phyloP scores from a whole-genome alignment of 1,140 invertebrate species.

The Mylabris phalerata region DNA sequence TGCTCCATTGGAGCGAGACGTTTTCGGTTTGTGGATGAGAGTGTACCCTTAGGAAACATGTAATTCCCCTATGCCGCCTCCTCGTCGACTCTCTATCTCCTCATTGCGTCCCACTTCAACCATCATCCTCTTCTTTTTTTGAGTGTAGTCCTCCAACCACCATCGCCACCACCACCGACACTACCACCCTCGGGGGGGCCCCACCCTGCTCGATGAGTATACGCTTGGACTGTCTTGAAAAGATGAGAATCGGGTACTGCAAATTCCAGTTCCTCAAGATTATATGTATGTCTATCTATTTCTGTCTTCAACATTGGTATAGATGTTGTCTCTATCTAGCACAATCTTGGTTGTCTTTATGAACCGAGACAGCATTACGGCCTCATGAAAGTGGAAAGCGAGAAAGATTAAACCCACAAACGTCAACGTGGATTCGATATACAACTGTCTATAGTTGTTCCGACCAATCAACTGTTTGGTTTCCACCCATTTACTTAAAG shows the following conservation, averaged over 20 bases:
- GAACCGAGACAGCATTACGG: conserved; percentile 29
- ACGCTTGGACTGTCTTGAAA: conserved; percentile 38
- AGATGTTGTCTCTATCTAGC: conserved; percentile 5
- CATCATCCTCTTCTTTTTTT: too few species aligned
- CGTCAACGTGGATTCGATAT: conserved; percentile 36
- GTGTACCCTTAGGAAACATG: conserved; percentile 37
- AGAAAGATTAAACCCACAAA: conserved; percentile 26
- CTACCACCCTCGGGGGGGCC: too few species aligned
- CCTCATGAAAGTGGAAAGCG: conserved; percentile 24
- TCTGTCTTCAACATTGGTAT: conserved; percentile 20
- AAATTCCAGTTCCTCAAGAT: conserved; percentile 39
- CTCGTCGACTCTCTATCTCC: neutral
- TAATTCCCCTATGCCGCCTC: conserved; percentile 26
- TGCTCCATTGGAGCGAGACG: conserved; percentile 29
- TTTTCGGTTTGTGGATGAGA: conserved; percentile 27
- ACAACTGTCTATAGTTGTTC: conserved; percentile 20
- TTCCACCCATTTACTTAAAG: conserved; percentile 39
- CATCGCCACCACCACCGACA: too few species aligned
- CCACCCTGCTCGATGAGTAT: conserved; percentile 25
- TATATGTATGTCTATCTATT: conserved; percentile 17
- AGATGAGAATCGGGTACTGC: conserved; percentile 37
- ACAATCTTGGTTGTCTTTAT: conserved; percentile 20
- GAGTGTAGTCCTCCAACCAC: too few species aligned
- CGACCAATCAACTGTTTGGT: conserved; percentile 22
- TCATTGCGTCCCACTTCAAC: neutral